Percentiles rank a stretch among this genome's conserved stretches.
Conservation (phyloP, 2,113 vertebrate genomes). For the Neolamprologus hecqui region DNA sequence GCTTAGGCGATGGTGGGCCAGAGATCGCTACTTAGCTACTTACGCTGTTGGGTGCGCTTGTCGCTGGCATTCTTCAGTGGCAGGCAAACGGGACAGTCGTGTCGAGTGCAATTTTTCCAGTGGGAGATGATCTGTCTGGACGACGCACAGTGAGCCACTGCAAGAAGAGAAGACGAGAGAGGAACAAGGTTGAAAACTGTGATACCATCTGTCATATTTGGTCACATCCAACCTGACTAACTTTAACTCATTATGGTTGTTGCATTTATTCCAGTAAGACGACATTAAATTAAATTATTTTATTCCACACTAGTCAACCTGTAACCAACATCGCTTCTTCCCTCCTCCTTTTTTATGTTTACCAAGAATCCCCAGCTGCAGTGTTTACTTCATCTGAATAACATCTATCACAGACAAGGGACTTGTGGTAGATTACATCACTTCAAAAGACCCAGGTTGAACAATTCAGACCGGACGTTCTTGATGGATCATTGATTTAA, state of each 20-base stretch:
- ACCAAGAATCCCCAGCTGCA: neutral
- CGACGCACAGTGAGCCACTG: slow-evolving; percentile 98
- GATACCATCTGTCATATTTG: neutral
- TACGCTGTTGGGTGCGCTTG: slow-evolving; percentile 73
- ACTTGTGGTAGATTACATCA: neutral
- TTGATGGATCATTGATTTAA: neutral
- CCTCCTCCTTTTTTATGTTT: neutral
- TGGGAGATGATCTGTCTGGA: slow-evolving; percentile 99
- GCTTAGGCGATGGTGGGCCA: neutral
- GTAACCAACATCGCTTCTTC: neutral
- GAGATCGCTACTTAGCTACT: slow-evolving; percentile 49
- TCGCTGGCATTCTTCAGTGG: slow-evolving; percentile 75
- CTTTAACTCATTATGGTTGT: neutral
- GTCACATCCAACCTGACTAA: neutral
- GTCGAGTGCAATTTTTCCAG: slow-evolving; percentile 77
- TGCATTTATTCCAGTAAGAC: neutral
- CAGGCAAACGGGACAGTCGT: slow-evolving; percentile 75
- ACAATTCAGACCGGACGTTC: neutral
- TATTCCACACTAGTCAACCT: neutral
- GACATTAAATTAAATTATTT: neutral
- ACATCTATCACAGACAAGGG: neutral
- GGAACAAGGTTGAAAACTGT: neutral
- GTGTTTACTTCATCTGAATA: neutral
- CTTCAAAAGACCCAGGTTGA: neutral
- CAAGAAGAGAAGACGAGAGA: neutral